Evolutionary conservation across 1,140 invertebrate genomes (phyloP), one percentile per base, ranked within the genome.

Genomic region (Drosophila saltans): DNA sequence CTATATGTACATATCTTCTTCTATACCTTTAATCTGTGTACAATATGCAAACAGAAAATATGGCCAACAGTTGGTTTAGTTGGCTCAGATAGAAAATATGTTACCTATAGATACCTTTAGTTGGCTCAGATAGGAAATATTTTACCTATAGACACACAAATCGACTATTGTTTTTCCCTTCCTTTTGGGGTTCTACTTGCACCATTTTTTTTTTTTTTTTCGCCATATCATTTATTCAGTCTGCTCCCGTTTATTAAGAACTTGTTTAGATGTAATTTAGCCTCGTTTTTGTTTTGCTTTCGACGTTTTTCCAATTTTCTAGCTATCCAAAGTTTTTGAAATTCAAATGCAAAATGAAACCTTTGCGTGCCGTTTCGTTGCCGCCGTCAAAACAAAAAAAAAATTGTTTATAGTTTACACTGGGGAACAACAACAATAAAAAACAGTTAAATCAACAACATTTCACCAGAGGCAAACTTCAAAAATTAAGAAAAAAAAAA

Each of bases 301-400:
- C 45, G 45, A 52, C 21, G 33, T 7, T 52, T 52, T 52, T 26
- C 52, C 52, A 56, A 56, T 67, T 36, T 64, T 71, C 10, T 11
- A 30, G 16, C 45, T 43, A 0, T 41, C 39, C 36, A 59, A 70
- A 85, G 68, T 88, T 82, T 82, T 72, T 64, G 74, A 16, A 72
- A 52, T 21, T 52, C 45, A 52, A 78, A 86, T 83, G 82, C 76
- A 86, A 86, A 86, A 81, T 68, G 72, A 82, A 88, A 88, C 82
- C 83, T 88, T 86, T 80, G 82, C 82, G 83, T 86, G 82, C 82
- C 80, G 80, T 75, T 86, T 80, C 83, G 83, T 80, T 86, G 82
- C 82, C 80, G 80, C 76, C 83, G 45, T 8, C 45, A 24, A 82
- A 88, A 88, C 82, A 36, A 36, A 36, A 36, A 36, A 36, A 36